Base-by-base conservation (phyloP, 2,797 vertebrate genomes). In the Pterois miles region DNA sequence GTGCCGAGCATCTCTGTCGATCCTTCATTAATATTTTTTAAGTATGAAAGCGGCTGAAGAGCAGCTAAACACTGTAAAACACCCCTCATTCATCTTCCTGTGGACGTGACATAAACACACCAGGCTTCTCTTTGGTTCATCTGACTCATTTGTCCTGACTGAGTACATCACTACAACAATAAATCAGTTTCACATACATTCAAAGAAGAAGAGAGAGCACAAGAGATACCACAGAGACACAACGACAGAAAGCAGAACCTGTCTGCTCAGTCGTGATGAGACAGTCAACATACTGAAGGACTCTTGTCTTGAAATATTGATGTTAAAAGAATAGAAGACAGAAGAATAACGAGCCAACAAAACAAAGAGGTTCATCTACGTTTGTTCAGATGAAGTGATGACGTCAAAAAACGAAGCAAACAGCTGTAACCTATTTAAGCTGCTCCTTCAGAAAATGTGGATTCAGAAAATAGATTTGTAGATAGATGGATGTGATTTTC, bases 181-280 rank as follows among this genome's bases (percentile, higher is more conserved):
- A 81, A 82, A 85, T 87, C 84, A 68, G 40, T 71, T 80, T 71
- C 33, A 70, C 65, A 48, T 71, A 56, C 69, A 25, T 79, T 82
- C 59, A 84, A 62, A 86, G 57, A 71, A 70, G 31, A 72, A n/a
- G 43, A 14, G 56, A 76, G 46, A 20, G 67, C 43, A 6, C 59
- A 46, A 34, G 57, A 67, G 56, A 25, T 4, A 71, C 16, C 54
- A 40, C 23, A 1, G 31, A 57, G 73, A 53, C 43, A 16, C 5
- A 0, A 3, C 1, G 22, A 75, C 60, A 62, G 58, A 31, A 62
- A 71, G 59, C 66, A 77, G 72, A 68, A 36, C 18, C 71, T 18
- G 18, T 34, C 57, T 52, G 62, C 53, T 53, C 23, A 10, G 34
- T 12, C 2, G 13, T 22, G 31, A 36, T 23, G 57, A 64, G 65